A percentile compares a stretch with the other conserved stretches of the same genome.
phyloP scores from a whole-genome alignment of 2,888 invertebrate species.

The Agrilus mali region DNA sequence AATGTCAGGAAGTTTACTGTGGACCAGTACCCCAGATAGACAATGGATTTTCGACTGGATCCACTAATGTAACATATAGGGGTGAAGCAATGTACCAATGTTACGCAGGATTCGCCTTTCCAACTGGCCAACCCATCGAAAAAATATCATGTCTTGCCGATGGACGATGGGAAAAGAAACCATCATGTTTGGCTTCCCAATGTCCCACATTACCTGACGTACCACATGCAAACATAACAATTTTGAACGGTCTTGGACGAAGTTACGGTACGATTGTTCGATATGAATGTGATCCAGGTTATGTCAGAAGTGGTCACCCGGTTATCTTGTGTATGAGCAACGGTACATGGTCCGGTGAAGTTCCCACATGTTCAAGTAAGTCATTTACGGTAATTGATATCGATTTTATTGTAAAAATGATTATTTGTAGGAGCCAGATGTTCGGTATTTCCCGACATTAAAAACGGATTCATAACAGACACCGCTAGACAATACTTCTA shows the following conservation, averaged over 20 bases:
- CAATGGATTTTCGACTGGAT: conserved; percentile 92
- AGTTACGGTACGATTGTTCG: conserved; percentile 89
- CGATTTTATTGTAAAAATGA: neutral
- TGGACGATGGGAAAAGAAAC: conserved; percentile 86
- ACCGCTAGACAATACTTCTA: conserved; percentile 62
- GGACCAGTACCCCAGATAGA: conserved; percentile 97
- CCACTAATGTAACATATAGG: conserved; percentile 87
- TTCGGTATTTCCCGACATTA: conserved; percentile 63
- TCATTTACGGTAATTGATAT: conserved; percentile 7
- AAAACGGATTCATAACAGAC: conserved; percentile 80
- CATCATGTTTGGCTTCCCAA: conserved; percentile 87
- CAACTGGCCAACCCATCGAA: conserved; percentile 76
- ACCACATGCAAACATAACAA: conserved; percentile 73
- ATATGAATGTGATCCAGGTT: conserved; percentile 86
- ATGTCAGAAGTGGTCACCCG: conserved; percentile 76
- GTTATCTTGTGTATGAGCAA: conserved; percentile 91
- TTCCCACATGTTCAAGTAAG: conserved; percentile 72
- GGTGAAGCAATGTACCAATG: conserved; percentile 93
- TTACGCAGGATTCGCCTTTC: conserved; percentile 91
- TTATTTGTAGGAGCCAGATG: conserved; percentile 46
- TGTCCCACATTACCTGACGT: conserved; percentile 80
- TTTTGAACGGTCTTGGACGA: conserved; percentile 79
- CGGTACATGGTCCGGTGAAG: conserved; percentile 88
- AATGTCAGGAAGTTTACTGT: conserved; percentile 93
- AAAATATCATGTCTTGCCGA: conserved; percentile 80